phyloP scores from a whole-genome alignment of 2,888 invertebrate genomes.

The Drosophila tanythrix region DNA sequence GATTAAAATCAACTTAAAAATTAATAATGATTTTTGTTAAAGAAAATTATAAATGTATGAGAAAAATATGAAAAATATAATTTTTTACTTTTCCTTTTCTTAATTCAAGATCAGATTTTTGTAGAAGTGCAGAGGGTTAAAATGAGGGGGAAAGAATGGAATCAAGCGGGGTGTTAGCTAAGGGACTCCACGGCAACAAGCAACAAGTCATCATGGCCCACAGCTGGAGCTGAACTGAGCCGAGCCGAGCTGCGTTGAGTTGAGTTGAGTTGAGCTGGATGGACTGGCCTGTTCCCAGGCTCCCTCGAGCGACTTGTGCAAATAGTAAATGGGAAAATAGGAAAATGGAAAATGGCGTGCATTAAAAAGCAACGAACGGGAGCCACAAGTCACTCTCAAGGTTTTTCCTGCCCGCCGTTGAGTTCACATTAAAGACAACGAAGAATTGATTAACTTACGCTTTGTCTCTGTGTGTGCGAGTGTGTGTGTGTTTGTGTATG shows the following conservation, averaged over 20 bases:
- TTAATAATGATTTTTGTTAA: not conserved
- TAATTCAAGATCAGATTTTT: not conserved
- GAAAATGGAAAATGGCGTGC: conserved; percentile 57
- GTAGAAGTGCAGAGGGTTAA: not conserved
- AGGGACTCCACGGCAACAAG: conserved; percentile 37
- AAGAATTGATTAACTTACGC: conserved; percentile 75
- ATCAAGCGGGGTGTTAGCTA: conserved; percentile 4
- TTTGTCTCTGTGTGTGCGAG: conserved; percentile 39
- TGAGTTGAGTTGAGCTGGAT: not conserved
- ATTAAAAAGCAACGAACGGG: conserved; percentile 43
- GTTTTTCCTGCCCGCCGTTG: conserved; percentile 48
- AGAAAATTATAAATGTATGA: not conserved
- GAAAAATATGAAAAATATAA: accelerated
- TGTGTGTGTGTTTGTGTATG: not conserved
- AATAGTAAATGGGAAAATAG: conserved; percentile 60
- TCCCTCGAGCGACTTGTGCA: conserved; percentile 54
- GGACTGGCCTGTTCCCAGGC: conserved; percentile 30
- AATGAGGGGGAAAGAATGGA: not conserved
- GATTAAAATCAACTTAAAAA: not conserved
- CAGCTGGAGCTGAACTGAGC: conserved; percentile 37
- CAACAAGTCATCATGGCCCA: conserved; percentile 73
- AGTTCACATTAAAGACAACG: conserved; percentile 50
- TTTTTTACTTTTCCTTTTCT: not conserved
- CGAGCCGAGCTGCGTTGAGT: conserved; percentile 1
- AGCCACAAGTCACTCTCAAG: conserved; percentile 46